phyloP scores from a whole-genome alignment of 2,888 invertebrate genomes.

The Acrobasis suavella region DNA sequence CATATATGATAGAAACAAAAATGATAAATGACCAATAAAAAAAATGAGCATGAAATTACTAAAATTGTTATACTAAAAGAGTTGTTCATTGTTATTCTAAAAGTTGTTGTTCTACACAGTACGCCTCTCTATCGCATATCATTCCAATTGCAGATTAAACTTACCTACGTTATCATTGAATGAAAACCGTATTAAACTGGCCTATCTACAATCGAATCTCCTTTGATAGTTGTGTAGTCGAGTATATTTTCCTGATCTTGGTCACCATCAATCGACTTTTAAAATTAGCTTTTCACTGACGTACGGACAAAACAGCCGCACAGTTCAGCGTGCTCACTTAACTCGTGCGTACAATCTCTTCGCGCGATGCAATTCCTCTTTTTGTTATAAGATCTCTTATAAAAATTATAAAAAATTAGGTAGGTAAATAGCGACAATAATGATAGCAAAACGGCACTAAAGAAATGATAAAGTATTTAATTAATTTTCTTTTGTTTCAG shows the following conservation, averaged over 20 bases:
- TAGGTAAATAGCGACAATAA: not conserved
- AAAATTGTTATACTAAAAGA: too few relatives aligned
- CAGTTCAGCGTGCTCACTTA: too few relatives aligned
- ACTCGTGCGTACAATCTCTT: too few relatives aligned
- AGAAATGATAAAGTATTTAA: not conserved
- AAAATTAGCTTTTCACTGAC: not conserved
- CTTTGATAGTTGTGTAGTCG: not conserved
- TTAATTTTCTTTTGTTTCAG: conserved; percentile 23
- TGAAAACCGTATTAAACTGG: not conserved
- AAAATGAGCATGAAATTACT: too few relatives aligned
- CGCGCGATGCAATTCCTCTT: not conserved
- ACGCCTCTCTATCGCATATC: too few relatives aligned
- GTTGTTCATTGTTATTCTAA: too few relatives aligned
- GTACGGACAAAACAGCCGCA: not conserved
- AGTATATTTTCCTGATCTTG: not conserved
- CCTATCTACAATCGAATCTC: not conserved
- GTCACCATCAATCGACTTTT: not conserved
- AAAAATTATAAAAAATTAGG: not conserved
- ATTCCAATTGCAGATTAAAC: too few relatives aligned
- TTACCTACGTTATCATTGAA: not conserved
- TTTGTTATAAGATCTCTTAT: not conserved
- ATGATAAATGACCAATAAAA: too few relatives aligned
- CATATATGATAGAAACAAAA: too few relatives aligned
- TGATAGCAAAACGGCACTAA: too few relatives aligned
- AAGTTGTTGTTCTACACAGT: too few relatives aligned